These are phyloP conservation scores for Peromyscus polionotus DNA, from an alignment of 2,113 vertebrate genomes.

Conservation along the genomic window DNA sequence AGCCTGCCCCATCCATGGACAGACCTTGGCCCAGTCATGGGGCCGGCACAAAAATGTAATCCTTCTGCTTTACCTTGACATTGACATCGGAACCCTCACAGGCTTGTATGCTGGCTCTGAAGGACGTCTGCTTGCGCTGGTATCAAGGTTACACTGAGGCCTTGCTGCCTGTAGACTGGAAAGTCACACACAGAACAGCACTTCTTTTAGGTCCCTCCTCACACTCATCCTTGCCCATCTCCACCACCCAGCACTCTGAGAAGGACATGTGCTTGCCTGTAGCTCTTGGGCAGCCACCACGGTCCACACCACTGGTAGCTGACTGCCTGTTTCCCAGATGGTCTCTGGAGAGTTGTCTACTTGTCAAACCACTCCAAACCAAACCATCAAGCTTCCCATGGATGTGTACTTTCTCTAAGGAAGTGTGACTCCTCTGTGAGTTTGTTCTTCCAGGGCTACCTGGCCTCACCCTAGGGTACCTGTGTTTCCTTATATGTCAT, in stretches of 20 bases:
- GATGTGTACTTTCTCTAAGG: neutral
- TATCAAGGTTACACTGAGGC: neutral
- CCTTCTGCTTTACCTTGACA: neutral
- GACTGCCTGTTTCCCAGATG: neutral
- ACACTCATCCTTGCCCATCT: neutral
- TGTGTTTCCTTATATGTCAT: neutral
- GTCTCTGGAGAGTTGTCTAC: neutral
- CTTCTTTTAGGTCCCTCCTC: neutral
- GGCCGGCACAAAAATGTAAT: neutral
- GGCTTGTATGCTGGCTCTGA: neutral
- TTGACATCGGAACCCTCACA: neutral
- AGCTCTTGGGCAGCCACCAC: too few species aligned
- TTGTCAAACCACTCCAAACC: neutral
- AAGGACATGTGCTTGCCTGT: neutral
- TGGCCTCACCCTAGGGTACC: neutral
- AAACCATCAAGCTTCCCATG: neutral
- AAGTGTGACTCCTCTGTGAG: neutral
- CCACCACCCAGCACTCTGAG: too few species aligned
- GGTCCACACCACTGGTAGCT: rapidly evolving
- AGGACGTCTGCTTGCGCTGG: neutral
- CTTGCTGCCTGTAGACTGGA: neutral
- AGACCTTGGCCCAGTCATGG: too few species aligned
- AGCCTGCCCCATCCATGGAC: neutral
- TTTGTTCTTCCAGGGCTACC: neutral
- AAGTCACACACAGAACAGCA: neutral